Evolutionary conservation across 35 echinoderm and acorn worm genomes (phyloP).

Genomic region (Eucidaris tribuloides): DNA sequence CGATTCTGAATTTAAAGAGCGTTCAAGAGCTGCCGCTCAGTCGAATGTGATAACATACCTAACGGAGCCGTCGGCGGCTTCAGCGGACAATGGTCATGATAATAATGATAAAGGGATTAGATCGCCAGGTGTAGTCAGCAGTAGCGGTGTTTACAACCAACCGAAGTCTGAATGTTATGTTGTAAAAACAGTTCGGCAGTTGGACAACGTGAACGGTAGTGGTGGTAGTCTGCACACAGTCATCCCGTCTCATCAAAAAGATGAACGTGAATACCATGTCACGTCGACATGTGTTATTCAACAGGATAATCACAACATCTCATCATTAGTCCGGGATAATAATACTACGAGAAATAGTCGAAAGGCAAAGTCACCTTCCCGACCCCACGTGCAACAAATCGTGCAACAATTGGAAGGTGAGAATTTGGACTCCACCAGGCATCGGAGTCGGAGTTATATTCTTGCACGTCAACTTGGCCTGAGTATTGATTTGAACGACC

Average conservation of each 20-base stretch:
- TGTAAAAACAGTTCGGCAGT: constrained; percentile 16
- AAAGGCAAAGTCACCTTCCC: no score
- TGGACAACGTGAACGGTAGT: not conserved
- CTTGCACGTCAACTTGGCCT: not conserved
- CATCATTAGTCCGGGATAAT: constrained; percentile 13
- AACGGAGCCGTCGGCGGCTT: not conserved
- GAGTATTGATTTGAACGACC: constrained; percentile 1
- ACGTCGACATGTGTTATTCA: not conserved
- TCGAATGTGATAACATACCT: not conserved
- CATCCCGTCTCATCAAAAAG: no score
- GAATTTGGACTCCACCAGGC: not conserved
- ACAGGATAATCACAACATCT: not conserved
- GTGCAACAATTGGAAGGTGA: constrained; percentile 15
- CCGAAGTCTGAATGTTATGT: constrained; percentile 17
- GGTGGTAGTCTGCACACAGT: no score
- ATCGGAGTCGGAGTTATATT: constrained; percentile 13
- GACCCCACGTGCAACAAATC: constrained; percentile 18
- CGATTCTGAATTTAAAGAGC: constrained; percentile 1
- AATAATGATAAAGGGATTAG: constrained; percentile 33
- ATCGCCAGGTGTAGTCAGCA: constrained; percentile 11
- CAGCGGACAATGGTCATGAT: not conserved
- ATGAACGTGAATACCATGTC: no score
- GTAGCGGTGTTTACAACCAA: constrained; percentile 6
- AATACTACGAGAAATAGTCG: no score
- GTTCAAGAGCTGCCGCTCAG: not conserved